Conservation (phyloP, 2,888 invertebrate species). For the Acronicta aceris region DNA sequence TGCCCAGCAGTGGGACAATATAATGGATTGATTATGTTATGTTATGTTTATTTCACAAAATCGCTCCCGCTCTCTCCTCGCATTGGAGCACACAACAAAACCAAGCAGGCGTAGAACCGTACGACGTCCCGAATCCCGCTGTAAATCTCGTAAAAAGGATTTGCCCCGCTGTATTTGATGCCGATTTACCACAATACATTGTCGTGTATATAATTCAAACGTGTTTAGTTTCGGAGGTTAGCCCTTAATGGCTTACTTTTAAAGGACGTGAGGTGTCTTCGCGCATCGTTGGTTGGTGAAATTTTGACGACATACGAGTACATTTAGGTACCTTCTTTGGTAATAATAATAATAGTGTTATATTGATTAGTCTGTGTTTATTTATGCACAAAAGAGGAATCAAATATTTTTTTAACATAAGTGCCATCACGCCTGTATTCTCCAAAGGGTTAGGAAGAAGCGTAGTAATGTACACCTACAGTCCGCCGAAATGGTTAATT, state of each 20-base stretch:
- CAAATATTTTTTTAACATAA: no score
- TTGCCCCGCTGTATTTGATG: constrained; percentile 79
- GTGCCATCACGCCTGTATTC: no score
- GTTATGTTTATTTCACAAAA: neutral
- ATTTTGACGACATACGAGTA: neutral
- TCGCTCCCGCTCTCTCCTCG: constrained; percentile 4
- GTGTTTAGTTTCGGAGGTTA: constrained; percentile 44
- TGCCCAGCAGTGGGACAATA: no score
- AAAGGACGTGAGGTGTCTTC: constrained; percentile 7
- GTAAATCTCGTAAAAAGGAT: constrained; percentile 87
- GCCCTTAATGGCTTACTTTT: constrained; percentile 33
- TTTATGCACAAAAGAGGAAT: no score
- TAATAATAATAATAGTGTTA: no score
- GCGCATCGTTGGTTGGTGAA: neutral
- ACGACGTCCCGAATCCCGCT: constrained; percentile 75
- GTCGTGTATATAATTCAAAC: constrained; percentile 65
- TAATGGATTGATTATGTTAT: no score
- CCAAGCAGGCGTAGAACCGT: constrained; percentile 73
- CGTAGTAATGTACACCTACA: no score
- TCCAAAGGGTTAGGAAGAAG: no score
- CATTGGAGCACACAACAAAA: constrained; percentile 34
- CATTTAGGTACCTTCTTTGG: no score
- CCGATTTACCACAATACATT: constrained; percentile 81
- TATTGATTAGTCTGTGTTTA: no score
- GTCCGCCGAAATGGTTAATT: no score